Conservation (phyloP, 2,797 vertebrate species). For the Garrulus glandarius region DNA sequence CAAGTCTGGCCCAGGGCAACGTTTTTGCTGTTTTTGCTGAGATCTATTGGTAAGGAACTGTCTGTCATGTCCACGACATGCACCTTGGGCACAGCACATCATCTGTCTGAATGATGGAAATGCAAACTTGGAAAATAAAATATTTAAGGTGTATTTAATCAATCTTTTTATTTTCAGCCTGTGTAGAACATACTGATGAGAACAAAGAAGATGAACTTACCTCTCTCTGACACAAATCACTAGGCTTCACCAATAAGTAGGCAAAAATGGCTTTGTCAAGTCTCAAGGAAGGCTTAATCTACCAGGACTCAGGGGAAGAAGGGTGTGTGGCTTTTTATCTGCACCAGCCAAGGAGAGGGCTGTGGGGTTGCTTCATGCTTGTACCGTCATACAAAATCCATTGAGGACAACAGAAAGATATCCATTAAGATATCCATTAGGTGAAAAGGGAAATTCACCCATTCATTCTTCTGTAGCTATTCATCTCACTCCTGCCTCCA, state of each 20-base stretch:
- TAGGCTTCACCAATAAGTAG: neutral
- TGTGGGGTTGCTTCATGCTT: neutral
- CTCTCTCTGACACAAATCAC: neutral
- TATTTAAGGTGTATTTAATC: neutral
- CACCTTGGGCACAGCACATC: neutral
- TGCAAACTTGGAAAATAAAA: neutral
- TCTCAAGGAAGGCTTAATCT: neutral
- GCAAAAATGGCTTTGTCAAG: neutral
- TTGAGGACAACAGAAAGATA: neutral
- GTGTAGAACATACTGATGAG: neutral
- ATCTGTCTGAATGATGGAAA: neutral
- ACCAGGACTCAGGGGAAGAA: neutral
- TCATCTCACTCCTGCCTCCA: neutral
- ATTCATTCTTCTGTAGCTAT: fast-evolving
- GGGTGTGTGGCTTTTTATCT: neutral
- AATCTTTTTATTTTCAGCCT: neutral
- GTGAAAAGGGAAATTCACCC: neutral
- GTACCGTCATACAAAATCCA: neutral
- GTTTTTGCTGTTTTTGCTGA: neutral
- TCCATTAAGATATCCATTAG: neutral
- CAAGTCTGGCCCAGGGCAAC: neutral
- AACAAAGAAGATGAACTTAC: neutral
- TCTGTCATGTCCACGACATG: fast-evolving
- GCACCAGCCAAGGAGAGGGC: neutral
- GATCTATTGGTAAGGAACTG: neutral